phyloP scores from a whole-genome alignment of 2,113 vertebrate genomes.

The Indicator indicator region DNA sequence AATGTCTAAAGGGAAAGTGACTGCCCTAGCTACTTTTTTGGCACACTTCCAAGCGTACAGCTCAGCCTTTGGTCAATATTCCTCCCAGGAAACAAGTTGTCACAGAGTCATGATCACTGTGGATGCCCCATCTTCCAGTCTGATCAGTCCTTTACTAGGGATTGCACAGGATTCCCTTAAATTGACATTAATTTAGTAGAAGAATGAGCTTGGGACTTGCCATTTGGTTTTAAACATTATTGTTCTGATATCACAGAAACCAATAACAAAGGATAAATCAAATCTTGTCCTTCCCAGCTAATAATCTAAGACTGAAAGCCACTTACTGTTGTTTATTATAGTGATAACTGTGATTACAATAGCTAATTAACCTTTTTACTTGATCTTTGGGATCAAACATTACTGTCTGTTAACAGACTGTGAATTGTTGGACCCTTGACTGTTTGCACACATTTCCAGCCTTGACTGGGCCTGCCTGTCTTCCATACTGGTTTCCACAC shows the following conservation, averaged over 20 bases:
- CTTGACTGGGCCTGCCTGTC: not conserved
- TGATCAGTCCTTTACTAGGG: not conserved
- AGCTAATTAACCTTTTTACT: not conserved
- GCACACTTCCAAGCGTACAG: not conserved
- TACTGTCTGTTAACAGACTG: not conserved
- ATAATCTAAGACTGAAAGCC: not conserved
- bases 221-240: not conserved
- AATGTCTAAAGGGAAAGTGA: slow-evolving; percentile 31
- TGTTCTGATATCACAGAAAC: not conserved
- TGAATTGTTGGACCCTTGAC: not conserved
- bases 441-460: not conserved
- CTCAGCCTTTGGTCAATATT: not conserved
- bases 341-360: not conserved
- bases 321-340: not conserved
- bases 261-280: not conserved
- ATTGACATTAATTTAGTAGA: not conserved
- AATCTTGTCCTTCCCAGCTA: not conserved
- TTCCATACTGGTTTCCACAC: not conserved
- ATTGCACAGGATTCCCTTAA: not conserved
- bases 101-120: not conserved
- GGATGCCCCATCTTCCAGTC: not conserved
- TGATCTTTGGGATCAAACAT: not conserved
- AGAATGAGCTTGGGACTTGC: not conserved
- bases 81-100: not conserved
- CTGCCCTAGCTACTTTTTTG: slow-evolving; percentile 33